These are phyloP conservation scores for Lithophane semibrunnea DNA, from an alignment of 2,888 invertebrate genomes.

Conservation along the genomic window DNA sequence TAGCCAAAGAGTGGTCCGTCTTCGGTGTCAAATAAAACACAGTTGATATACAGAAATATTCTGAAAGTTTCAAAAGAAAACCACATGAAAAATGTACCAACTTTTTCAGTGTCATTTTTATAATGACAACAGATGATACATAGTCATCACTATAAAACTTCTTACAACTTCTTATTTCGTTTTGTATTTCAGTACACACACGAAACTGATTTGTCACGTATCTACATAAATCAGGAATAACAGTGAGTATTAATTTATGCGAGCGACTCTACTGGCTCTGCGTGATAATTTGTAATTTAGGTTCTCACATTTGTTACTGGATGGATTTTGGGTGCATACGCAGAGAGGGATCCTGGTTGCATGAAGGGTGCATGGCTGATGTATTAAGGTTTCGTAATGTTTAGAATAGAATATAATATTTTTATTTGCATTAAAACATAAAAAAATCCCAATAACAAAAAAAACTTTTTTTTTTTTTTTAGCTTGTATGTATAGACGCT, in stretches of 20 bases:
- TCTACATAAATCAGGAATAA: constrained; percentile 44
- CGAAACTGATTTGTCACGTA: constrained; percentile 53
- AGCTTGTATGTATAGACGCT: no score
- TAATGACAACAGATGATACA: constrained; percentile 10
- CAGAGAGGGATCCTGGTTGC: constrained; percentile 13
- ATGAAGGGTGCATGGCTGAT: neutral
- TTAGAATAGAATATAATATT: no score
- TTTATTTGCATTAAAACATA: no score
- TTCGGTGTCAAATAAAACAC: neutral
- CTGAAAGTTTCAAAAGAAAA: neutral
- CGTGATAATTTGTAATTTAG: constrained; percentile 61
- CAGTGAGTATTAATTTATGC: constrained; percentile 47
- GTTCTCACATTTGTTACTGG: constrained; percentile 39
- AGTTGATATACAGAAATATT: neutral
- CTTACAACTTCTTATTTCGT: no score
- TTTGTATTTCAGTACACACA: constrained; percentile 6
- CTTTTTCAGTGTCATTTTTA: neutral
- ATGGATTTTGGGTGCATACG: constrained; percentile 35
- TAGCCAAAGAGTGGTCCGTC: neutral
- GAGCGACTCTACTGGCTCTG: constrained; percentile 35
- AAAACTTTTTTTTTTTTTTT: no score
- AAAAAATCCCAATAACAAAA: no score
- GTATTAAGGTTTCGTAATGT: neutral
- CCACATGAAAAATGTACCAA: neutral
- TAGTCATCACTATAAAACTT: constrained; percentile 16